These are phyloP conservation scores for Chelidonichthys spinosus DNA, from an alignment of 2,797 vertebrate species.

Conservation along the genomic window DNA sequence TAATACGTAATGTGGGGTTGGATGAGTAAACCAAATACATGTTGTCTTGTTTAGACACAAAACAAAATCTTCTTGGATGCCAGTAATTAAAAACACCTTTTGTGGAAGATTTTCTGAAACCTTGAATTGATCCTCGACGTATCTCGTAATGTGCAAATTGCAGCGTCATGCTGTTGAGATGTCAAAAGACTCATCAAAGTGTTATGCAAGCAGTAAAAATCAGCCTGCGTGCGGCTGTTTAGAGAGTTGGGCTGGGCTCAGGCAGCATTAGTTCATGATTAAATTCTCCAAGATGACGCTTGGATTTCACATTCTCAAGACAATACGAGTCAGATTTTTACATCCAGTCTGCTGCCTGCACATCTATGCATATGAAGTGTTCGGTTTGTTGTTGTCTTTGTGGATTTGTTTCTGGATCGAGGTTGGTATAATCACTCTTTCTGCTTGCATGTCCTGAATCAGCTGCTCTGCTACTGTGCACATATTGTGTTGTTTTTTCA, in stretches of 20 bases:
- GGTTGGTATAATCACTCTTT: not conserved
- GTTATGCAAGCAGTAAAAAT: constrained; percentile 23
- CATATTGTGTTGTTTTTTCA: not conserved
- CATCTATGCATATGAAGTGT: not conserved
- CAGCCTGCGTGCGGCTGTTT: constrained; percentile 9
- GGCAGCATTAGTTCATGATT: constrained; percentile 22
- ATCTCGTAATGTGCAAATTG: not conserved
- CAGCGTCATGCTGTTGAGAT: not conserved
- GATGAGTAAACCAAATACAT: constrained; percentile 6
- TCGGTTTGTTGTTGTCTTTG: not conserved
- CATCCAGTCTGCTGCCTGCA: not conserved
- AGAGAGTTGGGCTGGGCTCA: not conserved
- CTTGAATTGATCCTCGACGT: not conserved
- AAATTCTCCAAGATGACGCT: not conserved
- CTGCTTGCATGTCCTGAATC: constrained; percentile 12
- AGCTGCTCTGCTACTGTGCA: constrained; percentile 18
- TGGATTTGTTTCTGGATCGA: not conserved
- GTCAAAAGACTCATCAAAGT: constrained; percentile 3
- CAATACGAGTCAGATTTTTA: not conserved
- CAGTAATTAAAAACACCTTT: not conserved
- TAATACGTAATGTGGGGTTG: not conserved
- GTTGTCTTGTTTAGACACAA: not conserved
- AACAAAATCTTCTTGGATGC: not conserved
- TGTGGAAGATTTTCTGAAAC: not conserved
- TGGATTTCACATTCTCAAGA: not conserved